Percentiles rank a stretch among this genome's conserved stretches.
phyloP scores from a whole-genome alignment of 2,797 vertebrate genomes.

The Antrozous pallidus region DNA sequence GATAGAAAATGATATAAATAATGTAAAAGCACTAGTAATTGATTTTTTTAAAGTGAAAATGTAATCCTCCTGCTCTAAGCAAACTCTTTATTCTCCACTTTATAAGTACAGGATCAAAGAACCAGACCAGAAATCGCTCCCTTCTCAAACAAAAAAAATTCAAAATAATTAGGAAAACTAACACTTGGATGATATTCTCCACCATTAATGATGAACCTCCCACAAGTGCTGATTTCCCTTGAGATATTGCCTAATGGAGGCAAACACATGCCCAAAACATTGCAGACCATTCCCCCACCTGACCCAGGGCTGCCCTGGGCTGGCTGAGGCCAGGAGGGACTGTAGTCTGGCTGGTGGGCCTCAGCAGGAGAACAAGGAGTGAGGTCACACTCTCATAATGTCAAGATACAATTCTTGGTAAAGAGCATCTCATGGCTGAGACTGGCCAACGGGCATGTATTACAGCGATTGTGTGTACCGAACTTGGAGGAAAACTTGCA shows the following conservation, averaged over 20 bases:
- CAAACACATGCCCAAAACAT: rapidly evolving
- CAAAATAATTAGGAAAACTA: not conserved
- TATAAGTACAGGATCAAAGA: not conserved
- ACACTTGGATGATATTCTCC: not conserved
- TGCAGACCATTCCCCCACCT: rapidly evolving
- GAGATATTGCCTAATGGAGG: not conserved
- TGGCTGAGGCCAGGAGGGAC: not conserved
- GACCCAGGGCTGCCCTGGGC: not conserved
- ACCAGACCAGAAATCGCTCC: not conserved
- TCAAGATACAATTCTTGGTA: not conserved
- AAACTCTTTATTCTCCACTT: not conserved
- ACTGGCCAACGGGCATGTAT: not conserved
- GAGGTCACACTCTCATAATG: not conserved
- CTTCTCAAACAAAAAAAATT: not conserved
- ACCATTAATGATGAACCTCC: not conserved
- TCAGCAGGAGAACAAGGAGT: not conserved
- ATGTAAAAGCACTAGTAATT: not conserved
- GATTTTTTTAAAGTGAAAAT: not conserved
- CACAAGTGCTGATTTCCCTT: not conserved
- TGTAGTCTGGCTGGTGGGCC: not conserved
- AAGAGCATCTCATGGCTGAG: not conserved
- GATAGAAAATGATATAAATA: not conserved
- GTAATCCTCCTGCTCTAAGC: not conserved
- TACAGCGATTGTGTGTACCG: rapidly evolving
- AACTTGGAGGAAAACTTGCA: not conserved